phyloP scores from a whole-genome alignment of 2,888 invertebrate species.

The Hydroisotoma schaefferi region DNA sequence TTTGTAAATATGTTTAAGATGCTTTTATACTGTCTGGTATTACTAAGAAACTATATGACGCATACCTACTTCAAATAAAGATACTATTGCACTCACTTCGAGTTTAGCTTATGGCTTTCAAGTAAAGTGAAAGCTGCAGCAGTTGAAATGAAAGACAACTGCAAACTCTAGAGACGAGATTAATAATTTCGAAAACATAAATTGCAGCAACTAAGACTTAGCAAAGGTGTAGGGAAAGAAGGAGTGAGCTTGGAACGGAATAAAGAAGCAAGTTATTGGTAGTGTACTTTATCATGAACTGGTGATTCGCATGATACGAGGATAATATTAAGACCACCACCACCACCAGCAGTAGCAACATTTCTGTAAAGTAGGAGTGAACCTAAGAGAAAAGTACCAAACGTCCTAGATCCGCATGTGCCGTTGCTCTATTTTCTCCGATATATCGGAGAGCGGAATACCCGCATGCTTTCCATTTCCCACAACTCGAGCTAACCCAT shows the following conservation, averaged over 20 bases:
- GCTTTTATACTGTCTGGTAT: no score
- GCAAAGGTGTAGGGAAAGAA: no score
- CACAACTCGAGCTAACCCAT: background rate
- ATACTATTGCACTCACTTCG: no score
- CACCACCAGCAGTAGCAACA: background rate
- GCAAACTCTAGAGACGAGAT: no score
- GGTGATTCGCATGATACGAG: conserved; percentile 1
- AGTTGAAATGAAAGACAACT: no score
- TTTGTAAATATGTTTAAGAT: no score
- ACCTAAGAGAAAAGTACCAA: background rate
- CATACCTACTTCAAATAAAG: no score
- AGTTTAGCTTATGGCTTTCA: no score
- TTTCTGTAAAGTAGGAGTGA: background rate
- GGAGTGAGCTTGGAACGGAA: background rate
- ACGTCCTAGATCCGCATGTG: conserved; percentile 1
- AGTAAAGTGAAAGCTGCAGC: no score
- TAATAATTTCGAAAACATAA: background rate
- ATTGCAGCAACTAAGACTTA: background rate
- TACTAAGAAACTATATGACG: no score
- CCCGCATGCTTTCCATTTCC: conserved; percentile 2
- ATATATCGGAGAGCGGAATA: background rate
- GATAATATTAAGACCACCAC: background rate
- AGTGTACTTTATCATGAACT: conserved; percentile 8
- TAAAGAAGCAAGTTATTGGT: conserved; percentile 1
- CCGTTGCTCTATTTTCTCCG: conserved; percentile 10